Evolutionary conservation across 2,113 vertebrate genomes (phyloP).

Genomic region (Illadopsis cleaveri): DNA sequence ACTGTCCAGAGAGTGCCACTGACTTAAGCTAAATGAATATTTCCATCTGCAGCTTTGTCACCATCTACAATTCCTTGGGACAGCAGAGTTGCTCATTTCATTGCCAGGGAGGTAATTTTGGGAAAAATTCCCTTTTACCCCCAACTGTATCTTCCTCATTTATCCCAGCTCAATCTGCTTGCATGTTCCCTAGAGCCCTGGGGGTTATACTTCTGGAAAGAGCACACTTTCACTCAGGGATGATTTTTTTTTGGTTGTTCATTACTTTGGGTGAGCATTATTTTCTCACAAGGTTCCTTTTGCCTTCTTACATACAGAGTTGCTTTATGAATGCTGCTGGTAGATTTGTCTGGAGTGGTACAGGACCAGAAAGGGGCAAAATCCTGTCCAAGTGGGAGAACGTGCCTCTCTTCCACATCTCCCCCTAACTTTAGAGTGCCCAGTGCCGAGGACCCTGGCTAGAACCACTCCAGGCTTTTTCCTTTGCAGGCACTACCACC

Average conservation of each 20-base stretch:
- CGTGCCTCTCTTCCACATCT: not conserved
- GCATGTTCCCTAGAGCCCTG: not conserved
- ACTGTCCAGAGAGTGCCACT: not conserved
- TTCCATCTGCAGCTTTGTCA: not conserved
- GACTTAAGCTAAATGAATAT: not conserved
- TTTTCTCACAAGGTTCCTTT: not conserved
- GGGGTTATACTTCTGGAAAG: not conserved
- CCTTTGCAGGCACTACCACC: constrained; percentile 32
- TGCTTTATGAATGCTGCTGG: not conserved
- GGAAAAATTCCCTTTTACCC: not conserved
- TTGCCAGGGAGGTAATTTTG: not conserved
- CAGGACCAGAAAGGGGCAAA: not conserved
- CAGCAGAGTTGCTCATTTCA: not conserved
- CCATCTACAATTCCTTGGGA: not conserved
- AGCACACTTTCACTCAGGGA: not conserved
- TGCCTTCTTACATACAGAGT: not conserved
- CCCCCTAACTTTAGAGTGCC: not conserved
- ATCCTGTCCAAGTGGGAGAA: not conserved
- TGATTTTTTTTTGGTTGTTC: not conserved
- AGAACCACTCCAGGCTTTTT: not conserved
- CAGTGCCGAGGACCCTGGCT: not conserved
- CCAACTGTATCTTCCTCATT: not conserved
- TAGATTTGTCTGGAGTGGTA: not conserved
- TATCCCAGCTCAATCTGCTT: fast-evolving
- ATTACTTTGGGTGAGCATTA: not conserved